Evolutionary conservation across 2,113 vertebrate species (phyloP), one percentile per base, ranked within the genome.

Genomic region (Prietella phreatophila): DNA sequence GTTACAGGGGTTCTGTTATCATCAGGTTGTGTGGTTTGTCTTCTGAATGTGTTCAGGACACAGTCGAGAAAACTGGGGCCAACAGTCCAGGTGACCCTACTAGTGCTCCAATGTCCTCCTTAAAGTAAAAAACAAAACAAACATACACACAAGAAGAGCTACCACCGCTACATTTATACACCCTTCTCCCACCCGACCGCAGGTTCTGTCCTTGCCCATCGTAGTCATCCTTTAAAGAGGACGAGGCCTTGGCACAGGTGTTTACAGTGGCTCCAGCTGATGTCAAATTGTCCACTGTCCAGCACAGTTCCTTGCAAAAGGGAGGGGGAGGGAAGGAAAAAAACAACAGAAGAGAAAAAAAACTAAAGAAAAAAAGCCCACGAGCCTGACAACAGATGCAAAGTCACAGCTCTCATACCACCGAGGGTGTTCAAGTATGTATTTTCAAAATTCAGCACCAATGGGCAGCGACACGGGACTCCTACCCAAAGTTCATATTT

Each of bases 31-130:
- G 86, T 89, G 67, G 88, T 82, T 82, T 33, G 92, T 93, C 89
- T 87, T 87, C 91, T 87, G 91, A 86, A 93, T 88, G 86, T 85
- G 83, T 88, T 93, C 80, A 90, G 85, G 87, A 87, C 87, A 87
- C 90, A 89, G 90, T 85, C 88, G 87, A 91, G 88, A 91, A 87
- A 92, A 94, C 93, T 93, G 91, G 94, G 94, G 93, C 94, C 93
- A 93, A 93, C 93, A 93, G 92, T 93, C 93, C 91, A 85, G 85
- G 91, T 89, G 93, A 91, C 93, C 91, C 93, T 91, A 88, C 84
- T 87, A 90, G 91, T 92, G 89, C 89, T 92, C 92, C 83, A 60
- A 82, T 73, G 47, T 83, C 83, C 88, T 92, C 84, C 88, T 87
- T 50, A 76, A 87, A 89, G 65, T 82, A 85, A 83, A 84, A 47